These are phyloP conservation scores for Probosciger aterrimus DNA, from an alignment of 2,113 vertebrate species.

Conservation along the genomic window DNA sequence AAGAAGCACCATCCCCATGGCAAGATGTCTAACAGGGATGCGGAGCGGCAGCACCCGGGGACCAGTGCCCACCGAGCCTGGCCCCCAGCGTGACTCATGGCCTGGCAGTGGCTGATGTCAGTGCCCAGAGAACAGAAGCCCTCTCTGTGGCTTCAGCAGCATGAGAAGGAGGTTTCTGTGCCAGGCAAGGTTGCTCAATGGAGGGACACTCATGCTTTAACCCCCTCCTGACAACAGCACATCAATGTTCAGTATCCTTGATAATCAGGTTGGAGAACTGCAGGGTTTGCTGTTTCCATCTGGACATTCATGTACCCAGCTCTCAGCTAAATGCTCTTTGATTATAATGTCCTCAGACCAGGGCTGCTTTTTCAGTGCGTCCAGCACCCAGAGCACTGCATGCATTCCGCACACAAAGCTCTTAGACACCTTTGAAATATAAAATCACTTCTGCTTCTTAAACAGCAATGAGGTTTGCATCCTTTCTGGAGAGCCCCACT, in stretches of 20 bases:
- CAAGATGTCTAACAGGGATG: not conserved
- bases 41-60: not conserved
- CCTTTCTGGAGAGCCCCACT: not conserved
- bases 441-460: not conserved
- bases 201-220: not conserved
- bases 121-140: not conserved
- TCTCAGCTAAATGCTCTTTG: not conserved
- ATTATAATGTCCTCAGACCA: not conserved
- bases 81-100: not conserved
- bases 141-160: not conserved
- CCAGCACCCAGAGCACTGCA: not conserved
- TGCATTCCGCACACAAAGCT: not conserved
- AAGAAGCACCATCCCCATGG: fast-evolving
- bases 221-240: not conserved
- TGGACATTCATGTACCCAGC: not conserved
- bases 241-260: not conserved
- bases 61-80: not conserved
- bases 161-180: not conserved
- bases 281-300: not conserved
- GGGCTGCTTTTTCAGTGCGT: not conserved
- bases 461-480: not conserved
- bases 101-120: not conserved
- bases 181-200: not conserved
- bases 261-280: not conserved
- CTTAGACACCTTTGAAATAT: not conserved